Evolutionary conservation across 2,113 vertebrate genomes (phyloP), one percentile per base, ranked within the genome.

Genomic region (Oryzias curvinotus): DNA sequence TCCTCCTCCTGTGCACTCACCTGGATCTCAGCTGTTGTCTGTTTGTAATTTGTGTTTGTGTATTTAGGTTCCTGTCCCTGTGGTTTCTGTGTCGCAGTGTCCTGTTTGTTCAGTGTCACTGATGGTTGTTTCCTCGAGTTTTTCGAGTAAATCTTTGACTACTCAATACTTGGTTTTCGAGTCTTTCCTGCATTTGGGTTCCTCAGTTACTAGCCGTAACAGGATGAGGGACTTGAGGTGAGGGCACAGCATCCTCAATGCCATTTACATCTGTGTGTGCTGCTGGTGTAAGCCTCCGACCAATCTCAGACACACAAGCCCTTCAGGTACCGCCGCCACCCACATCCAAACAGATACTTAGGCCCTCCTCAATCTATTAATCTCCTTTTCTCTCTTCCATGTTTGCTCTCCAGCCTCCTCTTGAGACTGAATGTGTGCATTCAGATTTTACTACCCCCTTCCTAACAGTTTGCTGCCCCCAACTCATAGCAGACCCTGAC

Each of bases 401-500:
- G 50, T 83, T 77, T 72, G 60, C 19, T 66, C 49, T 67, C 63
- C 21, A 55, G 41, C 51, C 19, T 19, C n/a, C 78, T 53, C 59
- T 67, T 5, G 50, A 84, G 85, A 82, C 71, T 79, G 80, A 89
- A 82, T 82, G 14, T 45, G 26, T 44, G 21, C 49, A 36, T 57
- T 48, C 63, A 28, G 49, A 50, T 52, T 74, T 71, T 73, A 73
- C 64, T 71, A 73, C 76, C 64, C 73, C 65, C 10, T 36, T 73
- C 55, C 68, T 67, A 82, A 86, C 83, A 82, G 73, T 81, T 77
- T 57, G 23, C 67, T 25, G 25, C 7, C 44, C 19, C 18, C 19
- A 46, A 56, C 74, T 80, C 72, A 50, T 75, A 64, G 80, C 78
- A 82, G 82, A 88, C 84, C 86, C 77, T 88, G 58, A 68, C 65